These are phyloP conservation scores for Plagodis dolabraria DNA, from an alignment of 2,888 invertebrate genomes.

Conservation along the genomic window DNA sequence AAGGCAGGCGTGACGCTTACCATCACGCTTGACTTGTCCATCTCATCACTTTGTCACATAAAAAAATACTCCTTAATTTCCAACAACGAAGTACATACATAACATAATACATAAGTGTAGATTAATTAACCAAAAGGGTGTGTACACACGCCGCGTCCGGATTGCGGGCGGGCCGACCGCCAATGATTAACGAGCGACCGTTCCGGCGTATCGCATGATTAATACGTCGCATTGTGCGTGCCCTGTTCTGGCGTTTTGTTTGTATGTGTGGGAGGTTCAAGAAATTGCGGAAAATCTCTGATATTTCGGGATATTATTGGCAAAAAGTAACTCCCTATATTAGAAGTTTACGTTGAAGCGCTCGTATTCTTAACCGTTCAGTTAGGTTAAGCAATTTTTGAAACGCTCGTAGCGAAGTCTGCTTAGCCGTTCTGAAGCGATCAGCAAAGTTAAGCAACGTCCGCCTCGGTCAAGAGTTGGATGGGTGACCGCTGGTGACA, in stretches of 20 bases:
- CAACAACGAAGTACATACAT: slow-evolving; percentile 6
- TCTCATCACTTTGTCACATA: too few species aligned
- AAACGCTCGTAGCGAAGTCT: too few species aligned
- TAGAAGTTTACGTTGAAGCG: too few species aligned
- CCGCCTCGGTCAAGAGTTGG: too few species aligned
- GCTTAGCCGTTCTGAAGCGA: too few species aligned
- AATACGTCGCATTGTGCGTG: slow-evolving; percentile 74
- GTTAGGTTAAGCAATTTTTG: too few species aligned
- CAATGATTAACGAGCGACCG: slow-evolving; percentile 78
- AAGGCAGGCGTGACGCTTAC: too few species aligned
- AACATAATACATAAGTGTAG: slow-evolving; percentile 48
- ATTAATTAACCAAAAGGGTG: slow-evolving; percentile 82
- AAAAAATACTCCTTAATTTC: too few species aligned
- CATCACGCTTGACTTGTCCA: too few species aligned
- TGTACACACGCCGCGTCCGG: slow-evolving; percentile 62
- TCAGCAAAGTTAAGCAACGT: too few species aligned
- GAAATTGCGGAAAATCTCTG: not conserved
- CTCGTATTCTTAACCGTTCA: too few species aligned
- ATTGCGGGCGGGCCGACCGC: slow-evolving; percentile 71
- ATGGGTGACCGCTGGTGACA: too few species aligned
- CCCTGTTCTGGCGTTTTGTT: slow-evolving; percentile 39
- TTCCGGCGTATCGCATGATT: slow-evolving; percentile 77
- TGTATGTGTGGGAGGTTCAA: slow-evolving; percentile 12
- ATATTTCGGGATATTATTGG: not conserved
- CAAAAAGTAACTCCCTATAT: not conserved